phyloP scores from a whole-genome alignment of 35 echinoderm and acorn worm species.

The Acanthaster planci region DNA sequence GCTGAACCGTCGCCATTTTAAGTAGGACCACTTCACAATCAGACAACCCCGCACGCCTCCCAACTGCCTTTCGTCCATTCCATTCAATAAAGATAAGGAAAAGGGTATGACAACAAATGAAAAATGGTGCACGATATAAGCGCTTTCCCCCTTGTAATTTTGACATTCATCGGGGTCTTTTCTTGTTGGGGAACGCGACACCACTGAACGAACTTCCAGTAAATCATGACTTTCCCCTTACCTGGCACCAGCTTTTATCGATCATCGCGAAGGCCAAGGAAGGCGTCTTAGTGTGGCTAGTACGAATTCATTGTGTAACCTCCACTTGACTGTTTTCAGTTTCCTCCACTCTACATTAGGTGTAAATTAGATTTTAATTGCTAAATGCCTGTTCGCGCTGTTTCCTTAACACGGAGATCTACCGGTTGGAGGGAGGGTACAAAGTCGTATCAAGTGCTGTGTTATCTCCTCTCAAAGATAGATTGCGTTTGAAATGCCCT shows the following conservation, averaged over 20 bases:
- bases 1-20: not conserved
- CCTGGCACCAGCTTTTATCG: not conserved
- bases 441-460: no score
- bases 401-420: conserved; percentile 2
- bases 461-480: no score
- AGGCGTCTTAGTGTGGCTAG: no score
- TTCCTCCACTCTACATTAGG: no score
- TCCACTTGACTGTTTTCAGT: not conserved
- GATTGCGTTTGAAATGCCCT: no score
- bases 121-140: not conserved
- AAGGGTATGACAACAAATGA: not conserved
- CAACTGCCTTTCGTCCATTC: not conserved
- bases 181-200: no score
- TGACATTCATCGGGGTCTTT: no score
- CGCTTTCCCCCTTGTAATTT: no score
- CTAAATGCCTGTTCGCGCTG: not conserved
- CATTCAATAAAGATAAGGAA: not conserved
- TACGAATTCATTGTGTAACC: no score
- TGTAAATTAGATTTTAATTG: conserved; percentile 19
- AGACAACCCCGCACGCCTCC: no score
- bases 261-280: not conserved
- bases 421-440: not conserved
- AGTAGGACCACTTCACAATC: not conserved
- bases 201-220: not conserved
- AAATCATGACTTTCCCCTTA: not conserved